Evolutionary conservation across 1,140 invertebrate genomes (phyloP), one percentile per base, ranked within the genome.

Genomic region (Zaprionus gabonicus): DNA sequence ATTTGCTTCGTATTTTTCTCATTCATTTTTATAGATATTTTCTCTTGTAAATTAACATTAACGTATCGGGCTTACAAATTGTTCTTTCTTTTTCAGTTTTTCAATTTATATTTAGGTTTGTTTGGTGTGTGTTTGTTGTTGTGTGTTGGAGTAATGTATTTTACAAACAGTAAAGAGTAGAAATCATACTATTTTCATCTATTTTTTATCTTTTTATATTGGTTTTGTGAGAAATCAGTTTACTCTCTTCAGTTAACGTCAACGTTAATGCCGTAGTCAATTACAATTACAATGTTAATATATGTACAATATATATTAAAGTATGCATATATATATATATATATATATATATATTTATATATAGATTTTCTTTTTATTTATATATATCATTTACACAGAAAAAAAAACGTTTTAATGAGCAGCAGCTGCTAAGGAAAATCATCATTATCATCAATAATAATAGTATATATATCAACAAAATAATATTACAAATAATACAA

Each of bases 221-320:
- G 44, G 57, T 15, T n/a, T 36, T 62, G 31, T 57, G 41, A 51
- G 65, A 81, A 77, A 63, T 82, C 79, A 69, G 68, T 75, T 82
- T 51, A 46, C 66, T 81, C 63, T 81, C 41, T 56, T 71, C 76
- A 70, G 64, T 86, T 73, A 76, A 72, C 31, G 57, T 76, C 67
- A 62, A 67, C 60, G 49, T 49, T 67, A 81, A 77, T 68, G 67
- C 75, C 78, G 77, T 85, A 76, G 74, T 86, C 78, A 81, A 34
- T 34, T 85, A 84, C 70, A 59, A 67, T 63, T 73, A 82, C 65
- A 41, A 62, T 58, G 38, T 65, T 66, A 51, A 53, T 64, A 85
- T 84, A 80, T 85, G 76, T 85, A 85, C 82, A 86, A 17, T 86
- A 86, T 85, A 85, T 70, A 70, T 82, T 79, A 72, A 73, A 80